phyloP scores from a whole-genome alignment of 2,797 vertebrate species.

The Enoplosus armatus region DNA sequence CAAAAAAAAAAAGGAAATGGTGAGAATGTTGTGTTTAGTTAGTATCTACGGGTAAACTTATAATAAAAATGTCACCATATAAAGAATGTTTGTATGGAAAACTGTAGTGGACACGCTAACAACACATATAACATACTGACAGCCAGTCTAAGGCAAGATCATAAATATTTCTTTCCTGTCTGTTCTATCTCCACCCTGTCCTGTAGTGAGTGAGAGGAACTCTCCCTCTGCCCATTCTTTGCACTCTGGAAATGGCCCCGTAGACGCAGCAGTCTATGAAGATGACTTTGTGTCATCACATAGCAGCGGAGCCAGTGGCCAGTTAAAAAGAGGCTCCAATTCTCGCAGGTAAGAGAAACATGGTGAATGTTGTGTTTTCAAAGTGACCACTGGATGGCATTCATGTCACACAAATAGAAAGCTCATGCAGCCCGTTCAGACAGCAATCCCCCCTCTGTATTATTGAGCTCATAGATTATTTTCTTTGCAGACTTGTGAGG shows the following conservation, averaged over 20 bases:
- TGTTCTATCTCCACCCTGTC: slow-evolving; percentile 20
- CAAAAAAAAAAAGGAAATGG: background rate
- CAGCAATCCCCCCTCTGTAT: background rate
- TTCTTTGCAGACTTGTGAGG: background rate
- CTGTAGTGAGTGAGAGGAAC: slow-evolving; percentile 84
- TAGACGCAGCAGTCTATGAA: slow-evolving; percentile 87
- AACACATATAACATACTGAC: background rate
- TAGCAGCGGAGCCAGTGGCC: slow-evolving; percentile 85
- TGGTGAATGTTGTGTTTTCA: background rate
- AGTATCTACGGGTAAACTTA: background rate
- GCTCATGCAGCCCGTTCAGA: background rate
- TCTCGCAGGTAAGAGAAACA: slow-evolving; percentile 86
- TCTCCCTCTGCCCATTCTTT: slow-evolving; percentile 75
- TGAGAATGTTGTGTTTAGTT: background rate
- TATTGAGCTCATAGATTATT: background rate
- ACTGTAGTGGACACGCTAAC: background rate
- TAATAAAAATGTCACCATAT: background rate
- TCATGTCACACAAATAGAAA: slow-evolving; percentile 45
- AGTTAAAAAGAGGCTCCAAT: slow-evolving; percentile 81
- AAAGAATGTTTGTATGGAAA: slow-evolving; percentile 10
- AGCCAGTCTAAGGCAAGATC: background rate
- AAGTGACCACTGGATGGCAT: slow-evolving; percentile 72
- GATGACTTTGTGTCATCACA: slow-evolving; percentile 92
- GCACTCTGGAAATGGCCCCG: slow-evolving; percentile 62
- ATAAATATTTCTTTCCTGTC: background rate